Evolutionary conservation across 2,888 invertebrate species (phyloP).

Genomic region (Scaptomyza caliginosa): DNA sequence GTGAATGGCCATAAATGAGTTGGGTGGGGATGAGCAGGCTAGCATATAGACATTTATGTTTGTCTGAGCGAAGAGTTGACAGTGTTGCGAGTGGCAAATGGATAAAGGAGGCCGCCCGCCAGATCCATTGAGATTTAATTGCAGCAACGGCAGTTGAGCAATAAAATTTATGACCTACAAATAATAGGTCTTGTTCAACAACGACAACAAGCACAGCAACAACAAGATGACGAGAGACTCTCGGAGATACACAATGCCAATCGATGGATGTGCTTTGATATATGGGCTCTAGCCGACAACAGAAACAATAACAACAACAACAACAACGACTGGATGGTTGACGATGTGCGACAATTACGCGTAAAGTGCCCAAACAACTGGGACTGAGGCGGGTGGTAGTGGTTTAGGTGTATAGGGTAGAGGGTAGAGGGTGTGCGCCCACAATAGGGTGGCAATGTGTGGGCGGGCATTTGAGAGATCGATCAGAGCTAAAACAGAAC

Average conservation of each 20-base stretch:
- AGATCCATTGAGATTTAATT: slow-evolving; percentile 81
- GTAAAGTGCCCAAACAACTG: slow-evolving; percentile 65
- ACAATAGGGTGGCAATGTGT: slow-evolving; percentile 14
- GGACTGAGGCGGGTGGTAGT: slow-evolving; percentile 3
- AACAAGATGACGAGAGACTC: slow-evolving; percentile 4
- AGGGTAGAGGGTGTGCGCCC: background rate
- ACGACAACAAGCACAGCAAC: slow-evolving; percentile 19
- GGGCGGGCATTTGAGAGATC: slow-evolving; percentile 37
- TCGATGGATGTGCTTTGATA: slow-evolving; percentile 67
- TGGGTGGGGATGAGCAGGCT: background rate
- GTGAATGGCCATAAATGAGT: background rate
- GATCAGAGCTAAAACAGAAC: slow-evolving; percentile 18
- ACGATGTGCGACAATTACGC: slow-evolving; percentile 71
- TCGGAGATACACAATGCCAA: slow-evolving; percentile 44
- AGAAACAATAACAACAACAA: slow-evolving; percentile 26
- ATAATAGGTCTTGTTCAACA: slow-evolving; percentile 79
- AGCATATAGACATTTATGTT: background rate
- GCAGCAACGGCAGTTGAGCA: slow-evolving; percentile 81
- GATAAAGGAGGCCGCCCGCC: slow-evolving; percentile 65
- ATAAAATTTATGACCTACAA: slow-evolving; percentile 84
- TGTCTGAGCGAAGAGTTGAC: slow-evolving; percentile 3
- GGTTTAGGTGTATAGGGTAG: too few relatives aligned
- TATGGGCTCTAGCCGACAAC: slow-evolving; percentile 52
- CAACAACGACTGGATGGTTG: slow-evolving; percentile 22
- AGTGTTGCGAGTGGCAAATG: slow-evolving; percentile 41